A percentile compares a stretch with the other conserved stretches of the same genome.
phyloP scores from a whole-genome alignment of 2,888 invertebrate species.

The Andrena fulva region DNA sequence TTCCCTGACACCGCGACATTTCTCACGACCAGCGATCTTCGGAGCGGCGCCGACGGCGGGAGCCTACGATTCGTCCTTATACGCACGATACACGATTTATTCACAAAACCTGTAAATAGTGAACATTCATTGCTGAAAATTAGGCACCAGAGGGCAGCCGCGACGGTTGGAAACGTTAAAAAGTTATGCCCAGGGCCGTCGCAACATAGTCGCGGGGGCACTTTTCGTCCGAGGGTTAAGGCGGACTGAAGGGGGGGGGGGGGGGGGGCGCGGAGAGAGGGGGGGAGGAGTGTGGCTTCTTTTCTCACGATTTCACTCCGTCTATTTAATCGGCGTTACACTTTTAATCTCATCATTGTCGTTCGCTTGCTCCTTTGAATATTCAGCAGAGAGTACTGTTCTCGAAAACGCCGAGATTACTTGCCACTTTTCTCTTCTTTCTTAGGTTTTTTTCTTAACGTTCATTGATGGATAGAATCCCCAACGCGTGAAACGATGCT shows the following conservation, averaged over 20 bases:
- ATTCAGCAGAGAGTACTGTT: background rate
- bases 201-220: constrained; percentile 44
- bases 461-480: constrained; percentile 21
- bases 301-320: constrained; percentile 60
- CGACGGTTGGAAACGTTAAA: constrained; percentile 74
- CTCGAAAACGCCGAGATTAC: background rate
- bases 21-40: constrained; percentile 60
- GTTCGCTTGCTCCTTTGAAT: background rate
- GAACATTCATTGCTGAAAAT: constrained; percentile 80
- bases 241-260: constrained; percentile 38
- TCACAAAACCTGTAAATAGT: constrained; percentile 80
- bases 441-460: constrained; percentile 11
- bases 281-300: constrained; percentile 29
- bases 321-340: constrained; percentile 43
- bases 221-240: constrained; percentile 40
- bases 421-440: background rate
- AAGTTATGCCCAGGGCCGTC: constrained; percentile 78
- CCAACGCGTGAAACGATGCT: constrained; percentile 12
- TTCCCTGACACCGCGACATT: constrained; percentile 65
- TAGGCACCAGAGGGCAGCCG: constrained; percentile 81
- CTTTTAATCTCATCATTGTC: constrained; percentile 6
- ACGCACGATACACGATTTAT: constrained; percentile 73
- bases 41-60: constrained; percentile 37
- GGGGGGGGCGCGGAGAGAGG: constrained; percentile 41
- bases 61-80: constrained; percentile 60